These are phyloP conservation scores for Ctenicera cuprea DNA, from an alignment of 2,888 invertebrate genomes.

Conservation along the genomic window DNA sequence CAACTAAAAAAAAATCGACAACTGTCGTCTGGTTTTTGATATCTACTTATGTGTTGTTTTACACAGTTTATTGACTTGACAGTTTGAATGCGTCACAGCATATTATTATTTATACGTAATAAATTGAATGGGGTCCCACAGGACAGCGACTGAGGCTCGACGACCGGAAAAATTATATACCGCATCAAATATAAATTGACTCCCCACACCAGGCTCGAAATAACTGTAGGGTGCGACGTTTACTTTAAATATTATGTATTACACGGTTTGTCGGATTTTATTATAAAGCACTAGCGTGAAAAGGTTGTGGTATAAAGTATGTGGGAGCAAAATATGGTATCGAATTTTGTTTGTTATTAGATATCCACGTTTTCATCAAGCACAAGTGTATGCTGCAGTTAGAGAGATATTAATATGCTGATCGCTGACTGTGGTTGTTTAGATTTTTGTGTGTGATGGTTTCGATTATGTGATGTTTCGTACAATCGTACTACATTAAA, in stretches of 20 bases:
- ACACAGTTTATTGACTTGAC: conserved; percentile 41
- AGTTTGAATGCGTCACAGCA: conserved; percentile 44
- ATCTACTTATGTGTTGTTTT: neutral
- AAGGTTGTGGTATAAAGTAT: neutral
- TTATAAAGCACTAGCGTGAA: conserved; percentile 23
- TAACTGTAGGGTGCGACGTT: conserved; percentile 48
- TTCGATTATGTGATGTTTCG: too few relatives aligned
- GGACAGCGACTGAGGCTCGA: conserved; percentile 61
- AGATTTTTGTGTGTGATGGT: too few relatives aligned
- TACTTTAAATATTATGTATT: conserved; percentile 47
- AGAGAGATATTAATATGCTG: too few relatives aligned
- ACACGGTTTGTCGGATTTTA: conserved; percentile 42
- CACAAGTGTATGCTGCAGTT: too few relatives aligned
- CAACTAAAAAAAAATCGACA: too few relatives aligned
- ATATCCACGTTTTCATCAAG: neutral
- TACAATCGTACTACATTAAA: too few relatives aligned
- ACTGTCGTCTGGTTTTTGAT: neutral
- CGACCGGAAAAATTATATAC: conserved; percentile 69
- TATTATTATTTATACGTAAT: conserved; percentile 63
- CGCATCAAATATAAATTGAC: conserved; percentile 70
- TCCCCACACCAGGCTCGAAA: conserved; percentile 53
- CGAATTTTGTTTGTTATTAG: neutral
- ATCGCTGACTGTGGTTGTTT: too few relatives aligned
- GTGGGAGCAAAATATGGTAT: neutral
- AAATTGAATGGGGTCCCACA: conserved; percentile 62